Conservation (phyloP, 2,113 vertebrate species). For the Trichechus manatus region DNA sequence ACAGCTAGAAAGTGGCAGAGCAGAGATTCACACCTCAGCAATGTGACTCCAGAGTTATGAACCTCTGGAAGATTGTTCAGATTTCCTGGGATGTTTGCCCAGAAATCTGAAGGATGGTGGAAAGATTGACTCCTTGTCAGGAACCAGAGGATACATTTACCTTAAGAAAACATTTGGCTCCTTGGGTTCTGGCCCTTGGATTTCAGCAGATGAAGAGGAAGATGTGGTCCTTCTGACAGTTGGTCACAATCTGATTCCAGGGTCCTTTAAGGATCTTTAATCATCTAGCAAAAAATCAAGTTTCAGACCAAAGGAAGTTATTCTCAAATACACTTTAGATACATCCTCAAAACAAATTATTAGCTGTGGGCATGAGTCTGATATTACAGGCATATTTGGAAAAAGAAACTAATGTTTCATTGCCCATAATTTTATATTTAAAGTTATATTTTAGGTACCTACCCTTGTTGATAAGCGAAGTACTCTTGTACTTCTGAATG, state of each 20-base stretch:
- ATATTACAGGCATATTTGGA: constrained; percentile 29
- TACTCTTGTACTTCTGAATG: background rate
- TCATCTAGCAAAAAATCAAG: constrained; percentile 4
- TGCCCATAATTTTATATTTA: constrained; percentile 18
- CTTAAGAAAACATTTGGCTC: background rate
- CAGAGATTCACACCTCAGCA: background rate
- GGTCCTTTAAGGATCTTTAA: background rate
- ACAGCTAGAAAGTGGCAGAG: background rate
- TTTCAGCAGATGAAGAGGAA: background rate
- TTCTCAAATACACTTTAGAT: constrained; percentile 48
- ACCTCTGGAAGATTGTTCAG: background rate
- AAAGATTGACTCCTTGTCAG: background rate
- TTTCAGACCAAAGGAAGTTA: background rate
- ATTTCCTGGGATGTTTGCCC: background rate
- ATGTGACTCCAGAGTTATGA: background rate
- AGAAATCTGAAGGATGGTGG: background rate
- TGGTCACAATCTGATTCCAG: background rate
- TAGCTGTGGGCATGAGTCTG: background rate
- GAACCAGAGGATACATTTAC: background rate
- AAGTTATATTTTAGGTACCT: background rate
- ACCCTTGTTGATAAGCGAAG: constrained; percentile 22
- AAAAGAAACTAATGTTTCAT: background rate
- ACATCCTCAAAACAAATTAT: constrained; percentile 9
- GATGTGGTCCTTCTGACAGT: background rate
- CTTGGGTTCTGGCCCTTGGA: constrained; percentile 4